Evolutionary conservation across 1,140 invertebrate genomes (phyloP), one percentile per base, ranked within the genome.

Genomic region (Hycleus phaleratus): DNA sequence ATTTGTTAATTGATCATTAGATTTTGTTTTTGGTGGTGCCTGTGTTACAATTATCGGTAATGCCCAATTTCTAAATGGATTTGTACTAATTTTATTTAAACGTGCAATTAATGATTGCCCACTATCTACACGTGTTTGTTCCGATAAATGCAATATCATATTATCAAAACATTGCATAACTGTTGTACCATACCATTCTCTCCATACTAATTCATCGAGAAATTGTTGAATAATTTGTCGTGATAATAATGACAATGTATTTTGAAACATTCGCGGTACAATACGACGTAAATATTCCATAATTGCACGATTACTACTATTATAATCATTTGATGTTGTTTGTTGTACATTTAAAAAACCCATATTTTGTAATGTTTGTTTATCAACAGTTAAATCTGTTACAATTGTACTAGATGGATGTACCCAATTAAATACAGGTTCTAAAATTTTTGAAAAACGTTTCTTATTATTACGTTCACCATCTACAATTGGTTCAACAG

Each of bases 201-300:
- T 69, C 72, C 72, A 74, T 2, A 74, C 86, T 3, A 95, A 74
- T 71, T 95, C 91, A 69, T 94, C 90, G 42, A 95, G 74, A 71
- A 93, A 93, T 68, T 93, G 88, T 70, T 93, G 90, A 67, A 93
- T 91, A 71, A 91, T 88, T 71, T 88, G 85, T 47, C 88, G 77
- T 4, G 87, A 91, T 0, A 94, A 75, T 50, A 92, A 73, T 12
- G 88, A 90, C 5, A 94, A 71, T 0, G 90, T 91, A 71, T 91
- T 93, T 77, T 93, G 86, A 73, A 93, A 94, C 89, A 93, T 93
- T 70, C 89, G 80, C 0, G 91, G 90, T 3, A 93, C 88, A 56
- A 92, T 88, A 58, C 86, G 81, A 42, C 89, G 76, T 39, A 94
- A 71, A 71, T 93, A 94, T 51, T 92, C 87, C 91, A 94, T 93